Conservation (phyloP, 1,140 invertebrate species). For the Aphelenchoides fujianensis region DNA sequence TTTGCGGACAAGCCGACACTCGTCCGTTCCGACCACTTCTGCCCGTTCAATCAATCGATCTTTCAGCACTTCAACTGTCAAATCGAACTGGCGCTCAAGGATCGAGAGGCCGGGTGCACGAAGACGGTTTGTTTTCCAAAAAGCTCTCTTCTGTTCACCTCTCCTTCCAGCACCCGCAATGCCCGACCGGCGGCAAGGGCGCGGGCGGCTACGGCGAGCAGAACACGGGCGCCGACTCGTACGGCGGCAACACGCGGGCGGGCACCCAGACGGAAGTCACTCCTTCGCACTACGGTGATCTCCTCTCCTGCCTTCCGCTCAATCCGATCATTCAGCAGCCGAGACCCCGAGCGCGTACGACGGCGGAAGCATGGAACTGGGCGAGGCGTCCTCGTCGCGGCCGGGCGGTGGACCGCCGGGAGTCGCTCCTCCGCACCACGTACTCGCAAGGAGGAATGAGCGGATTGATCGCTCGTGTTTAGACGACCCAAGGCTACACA, state of each 20-base stretch:
- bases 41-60: background rate
- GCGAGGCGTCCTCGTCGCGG: background rate
- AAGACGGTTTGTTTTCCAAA: constrained; percentile 34
- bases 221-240: background rate
- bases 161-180: constrained; percentile 47
- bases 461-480: too few relatives aligned
- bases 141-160: background rate
- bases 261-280: constrained; percentile 20
- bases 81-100: constrained; percentile 56
- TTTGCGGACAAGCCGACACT: constrained; percentile 59
- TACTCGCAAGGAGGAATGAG: background rate
- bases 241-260: constrained; percentile 1
- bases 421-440: background rate
- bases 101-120: constrained; percentile 45
- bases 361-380: constrained; percentile 2
- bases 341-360: constrained; percentile 1
- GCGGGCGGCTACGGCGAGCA: constrained; percentile 19
- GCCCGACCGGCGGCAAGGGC: background rate
- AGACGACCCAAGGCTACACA: constrained; percentile 19
- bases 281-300: constrained; percentile 8
- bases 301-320: background rate
- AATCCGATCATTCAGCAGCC: constrained; percentile 3
- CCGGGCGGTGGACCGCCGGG: background rate
- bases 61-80: constrained; percentile 58
- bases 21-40: background rate